Base-by-base conservation (phyloP, 1,140 invertebrate genomes). In the Ceratina calcarata region DNA sequence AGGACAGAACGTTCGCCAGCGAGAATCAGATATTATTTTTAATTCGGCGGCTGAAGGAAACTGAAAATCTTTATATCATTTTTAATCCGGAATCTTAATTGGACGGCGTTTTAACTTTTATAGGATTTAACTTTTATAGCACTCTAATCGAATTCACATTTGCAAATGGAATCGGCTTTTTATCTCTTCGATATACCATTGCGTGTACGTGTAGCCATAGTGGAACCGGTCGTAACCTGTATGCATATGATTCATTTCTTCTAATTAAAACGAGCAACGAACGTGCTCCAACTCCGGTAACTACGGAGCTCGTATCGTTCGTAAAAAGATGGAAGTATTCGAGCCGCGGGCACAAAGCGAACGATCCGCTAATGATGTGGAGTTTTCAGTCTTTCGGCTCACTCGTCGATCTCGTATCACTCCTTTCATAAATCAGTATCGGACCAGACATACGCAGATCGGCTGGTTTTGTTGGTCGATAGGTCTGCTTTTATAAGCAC, bases 351-450 rank as follows among this genome's bases (percentile, higher is more conserved):
- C 69, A 64, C 69, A 32, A 78, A 58, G 53, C 51, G 22, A 78
- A 72, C 68, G 76, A 78, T 72, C 37, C 76, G 69, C 60, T 78
- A 78, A 78, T 72, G 69, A 78, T 22, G 60, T 65, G 68, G 76
- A 24, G 20, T 70, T 77, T 22, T 27, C 20, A 15, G 16, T 65
- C 62, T 45, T n/a, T 37, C 18, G 13, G 22, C 27, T 65, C 62
- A n/a, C 62, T 20, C 67, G 32, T 61, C 74, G 67, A 71, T 70
- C 64, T 15, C 62, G 16, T 27, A n/a, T 13, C 24, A 24, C n/a
- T 24, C 18, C 24, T 27, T 78, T 62, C 76, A 65, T 78, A 72
- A 78, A 78, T 78, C 76, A 78, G 27, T 16, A 15, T 32, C 51
- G 32, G 20, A 24, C 37, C 76, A 37, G 51, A 57, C 60, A 51